Base-by-base conservation (phyloP, 1,140 invertebrate species). In the Ips typographus region DNA sequence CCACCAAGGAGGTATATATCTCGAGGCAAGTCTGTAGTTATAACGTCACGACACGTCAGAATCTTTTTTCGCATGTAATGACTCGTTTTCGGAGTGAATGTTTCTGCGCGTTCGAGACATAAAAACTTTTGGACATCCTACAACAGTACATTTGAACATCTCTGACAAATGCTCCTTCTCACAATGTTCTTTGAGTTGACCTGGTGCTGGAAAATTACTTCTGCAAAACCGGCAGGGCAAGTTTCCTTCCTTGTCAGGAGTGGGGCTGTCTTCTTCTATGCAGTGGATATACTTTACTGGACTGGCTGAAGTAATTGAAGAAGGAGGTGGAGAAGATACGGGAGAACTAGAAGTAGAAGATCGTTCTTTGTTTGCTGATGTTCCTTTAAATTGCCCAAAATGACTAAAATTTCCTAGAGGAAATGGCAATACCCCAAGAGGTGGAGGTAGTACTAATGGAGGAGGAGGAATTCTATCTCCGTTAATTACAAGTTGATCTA, bases 111-210 rank as follows among this genome's bases (percentile, higher is more conserved):
- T 88, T 38, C 89, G 79, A 44, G 90, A 91, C 71, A 89, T 89
- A 79, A 94, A 94, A 73, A 92, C 88, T 85, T 91, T 91, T n/a
- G 87, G 87, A 81, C 92, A 93, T 49, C 90, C 90, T 65, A 88
- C 85, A 42, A 91, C 87, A 37, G 89, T 91, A 82, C 91, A 93
- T 77, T 88, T 87, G 80, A 89, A 90, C 88, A 92, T 88, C 79
- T 91, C 90, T 3, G 86, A 80, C 58, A 89, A 76, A 77, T 94
- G 92, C 44, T 84, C 76, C 49, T 83, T 84, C 74, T 88, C 86
- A 80, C 84, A 87, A 83, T 92, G 90, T 71, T 88, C 84, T 75
- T 89, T 89, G 58, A 91, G 80, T 22, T 84, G 82, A 2, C 82
- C 74, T 36, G 85, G 81, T 73, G 88, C 87, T 51, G 83, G 82